These are phyloP conservation scores for Macaca mulatta DNA, from an alignment of 2,113 vertebrate genomes.

Conservation along the genomic window DNA sequence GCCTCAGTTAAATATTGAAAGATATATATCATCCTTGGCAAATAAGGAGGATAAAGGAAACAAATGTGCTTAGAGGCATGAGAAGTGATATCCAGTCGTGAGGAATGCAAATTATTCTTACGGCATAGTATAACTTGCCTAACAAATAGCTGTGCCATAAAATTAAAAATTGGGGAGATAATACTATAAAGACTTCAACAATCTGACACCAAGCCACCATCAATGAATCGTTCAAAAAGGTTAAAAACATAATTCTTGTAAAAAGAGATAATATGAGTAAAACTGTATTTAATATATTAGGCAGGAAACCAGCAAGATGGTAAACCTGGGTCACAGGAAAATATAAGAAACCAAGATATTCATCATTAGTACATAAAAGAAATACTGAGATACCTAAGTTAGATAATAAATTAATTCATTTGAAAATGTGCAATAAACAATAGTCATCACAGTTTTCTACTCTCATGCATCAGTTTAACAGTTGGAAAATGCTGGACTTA, in stretches of 20 bases:
- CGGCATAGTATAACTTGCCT: background rate
- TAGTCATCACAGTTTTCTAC: background rate
- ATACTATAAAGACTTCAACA: background rate
- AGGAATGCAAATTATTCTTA: background rate
- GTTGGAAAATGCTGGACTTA: background rate
- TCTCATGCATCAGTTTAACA: background rate
- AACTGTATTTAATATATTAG: background rate
- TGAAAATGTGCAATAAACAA: background rate
- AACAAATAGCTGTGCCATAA: background rate
- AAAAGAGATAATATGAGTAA: background rate
- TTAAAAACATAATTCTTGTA: background rate
- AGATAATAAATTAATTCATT: background rate
- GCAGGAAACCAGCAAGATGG: background rate
- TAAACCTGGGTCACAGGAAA: background rate
- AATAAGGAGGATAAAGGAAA: background rate
- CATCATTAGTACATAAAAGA: background rate
- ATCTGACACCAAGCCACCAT: background rate
- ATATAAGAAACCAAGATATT: background rate
- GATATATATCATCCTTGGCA: background rate
- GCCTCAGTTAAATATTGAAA: background rate
- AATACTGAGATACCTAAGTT: background rate
- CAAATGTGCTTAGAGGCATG: background rate
- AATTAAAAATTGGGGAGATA: background rate
- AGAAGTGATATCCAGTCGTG: background rate
- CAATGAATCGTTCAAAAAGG: background rate